Evolutionary conservation across 1,140 invertebrate genomes (phyloP).

Genomic region (Drosophila pseudoananassae): DNA sequence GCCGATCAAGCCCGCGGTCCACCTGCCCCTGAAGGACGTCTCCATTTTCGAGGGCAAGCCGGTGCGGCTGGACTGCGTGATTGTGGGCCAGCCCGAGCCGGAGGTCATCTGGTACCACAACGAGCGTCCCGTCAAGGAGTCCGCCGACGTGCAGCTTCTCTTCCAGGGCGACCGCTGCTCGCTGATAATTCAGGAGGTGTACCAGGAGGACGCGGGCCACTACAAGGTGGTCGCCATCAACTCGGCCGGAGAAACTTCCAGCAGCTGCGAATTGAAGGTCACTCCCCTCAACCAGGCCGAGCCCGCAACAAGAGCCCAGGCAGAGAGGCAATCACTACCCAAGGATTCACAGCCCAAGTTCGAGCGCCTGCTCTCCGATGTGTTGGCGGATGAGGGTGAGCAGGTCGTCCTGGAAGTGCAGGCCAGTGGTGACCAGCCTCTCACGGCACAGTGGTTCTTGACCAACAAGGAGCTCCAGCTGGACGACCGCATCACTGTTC

Average conservation of each 20-base stretch:
- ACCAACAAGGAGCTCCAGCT: conserved; percentile 88
- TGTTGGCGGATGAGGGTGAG: conserved; percentile 88
- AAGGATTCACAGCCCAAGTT: conserved; percentile 87
- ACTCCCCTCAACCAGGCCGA: conserved; percentile 80
- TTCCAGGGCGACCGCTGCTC: conserved; percentile 93
- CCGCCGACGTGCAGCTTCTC: conserved; percentile 90
- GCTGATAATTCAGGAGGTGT: conserved; percentile 90
- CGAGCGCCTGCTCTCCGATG: conserved; percentile 88
- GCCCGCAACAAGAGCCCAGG: conserved; percentile 67
- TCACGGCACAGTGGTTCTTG: conserved; percentile 90
- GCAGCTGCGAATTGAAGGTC: conserved; percentile 88
- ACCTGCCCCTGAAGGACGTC: conserved; percentile 89
- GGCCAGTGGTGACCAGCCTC: conserved; percentile 89
- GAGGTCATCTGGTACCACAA: conserved; percentile 96
- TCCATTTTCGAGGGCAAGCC: conserved; percentile 89
- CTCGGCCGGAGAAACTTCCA: conserved; percentile 91
- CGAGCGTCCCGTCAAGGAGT: conserved; percentile 92
- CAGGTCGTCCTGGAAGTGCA: conserved; percentile 89
- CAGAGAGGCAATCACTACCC: conserved; percentile 75
- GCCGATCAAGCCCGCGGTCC: conserved; percentile 89
- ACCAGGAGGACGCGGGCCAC: conserved; percentile 90
- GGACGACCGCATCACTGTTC: conserved; percentile 85
- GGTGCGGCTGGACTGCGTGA: conserved; percentile 91
- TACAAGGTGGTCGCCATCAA: conserved; percentile 94
- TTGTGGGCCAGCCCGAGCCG: conserved; percentile 93